phyloP scores from a whole-genome alignment of 1,140 invertebrate species.

The Papilio polytes region DNA sequence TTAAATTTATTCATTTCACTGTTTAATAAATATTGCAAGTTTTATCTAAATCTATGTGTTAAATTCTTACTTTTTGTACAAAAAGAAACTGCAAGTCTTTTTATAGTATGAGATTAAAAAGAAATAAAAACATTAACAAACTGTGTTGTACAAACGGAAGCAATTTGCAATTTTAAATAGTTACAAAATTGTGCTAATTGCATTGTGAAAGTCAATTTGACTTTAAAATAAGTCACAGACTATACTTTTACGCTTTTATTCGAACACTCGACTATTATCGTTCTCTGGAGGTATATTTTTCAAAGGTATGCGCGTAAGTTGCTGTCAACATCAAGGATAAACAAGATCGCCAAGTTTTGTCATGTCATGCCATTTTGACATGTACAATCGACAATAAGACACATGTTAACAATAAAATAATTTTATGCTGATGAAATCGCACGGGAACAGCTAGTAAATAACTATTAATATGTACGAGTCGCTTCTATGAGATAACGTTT shows the following conservation, averaged over 20 bases:
- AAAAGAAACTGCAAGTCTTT: neutral
- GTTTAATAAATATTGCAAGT: no score
- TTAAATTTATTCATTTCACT: no score
- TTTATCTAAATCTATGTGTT: no score
- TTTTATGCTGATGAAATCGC: no score
- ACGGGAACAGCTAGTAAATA: no score
- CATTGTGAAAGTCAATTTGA: conserved; percentile 11
- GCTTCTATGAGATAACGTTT: neutral
- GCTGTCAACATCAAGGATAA: no score
- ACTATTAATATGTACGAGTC: neutral
- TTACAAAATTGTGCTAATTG: conserved; percentile 15
- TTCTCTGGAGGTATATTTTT: neutral
- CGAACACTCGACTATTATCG: neutral
- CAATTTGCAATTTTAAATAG: conserved; percentile 23
- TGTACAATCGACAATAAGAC: no score
- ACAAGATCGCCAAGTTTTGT: no score
- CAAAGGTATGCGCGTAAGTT: no score
- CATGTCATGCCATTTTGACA: no score
- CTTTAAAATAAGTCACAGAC: conserved; percentile 1
- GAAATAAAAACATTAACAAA: neutral
- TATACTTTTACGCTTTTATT: conserved; percentile 9
- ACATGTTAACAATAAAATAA: no score
- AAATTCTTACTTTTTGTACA: no score
- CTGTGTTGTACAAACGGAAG: conserved; percentile 1
- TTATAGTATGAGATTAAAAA: neutral